Evolutionary conservation across 2,797 vertebrate genomes (phyloP).

Genomic region (Labroides dimidiatus): DNA sequence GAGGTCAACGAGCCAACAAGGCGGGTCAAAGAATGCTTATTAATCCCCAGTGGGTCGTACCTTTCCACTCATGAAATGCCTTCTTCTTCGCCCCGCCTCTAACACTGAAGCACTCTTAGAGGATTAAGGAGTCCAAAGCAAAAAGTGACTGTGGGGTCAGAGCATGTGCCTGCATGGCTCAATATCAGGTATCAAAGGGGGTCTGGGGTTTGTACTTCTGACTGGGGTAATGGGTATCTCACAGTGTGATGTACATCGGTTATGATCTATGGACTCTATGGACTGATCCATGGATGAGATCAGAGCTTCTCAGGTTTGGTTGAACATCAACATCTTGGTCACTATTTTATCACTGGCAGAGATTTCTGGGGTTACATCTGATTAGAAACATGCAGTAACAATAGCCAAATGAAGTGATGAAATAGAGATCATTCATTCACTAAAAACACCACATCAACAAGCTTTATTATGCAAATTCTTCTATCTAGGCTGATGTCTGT

Average conservation of each 20-base stretch:
- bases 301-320: conserved; percentile 34
- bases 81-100: conserved; percentile 37
- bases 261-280: conserved; percentile 14
- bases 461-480: conserved; percentile 56
- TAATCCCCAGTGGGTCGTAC: conserved; percentile 64
- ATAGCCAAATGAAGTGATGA: conserved; percentile 32
- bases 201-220: conserved; percentile 24
- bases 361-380: conserved; percentile 25
- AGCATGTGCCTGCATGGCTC: conserved; percentile 45
- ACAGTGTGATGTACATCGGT: conserved; percentile 36
- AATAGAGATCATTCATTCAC: conserved; percentile 28
- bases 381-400: conserved; percentile 43
- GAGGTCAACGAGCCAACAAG: conserved; percentile 52
- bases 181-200: conserved; percentile 74
- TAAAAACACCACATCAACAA: conserved; percentile 7
- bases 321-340: conserved; percentile 21
- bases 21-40: conserved; percentile 58
- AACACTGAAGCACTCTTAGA: conserved; percentile 14
- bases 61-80: conserved; percentile 58
- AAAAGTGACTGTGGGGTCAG: conserved; percentile 62
- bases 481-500: conserved; percentile 43
- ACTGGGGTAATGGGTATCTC: conserved; percentile 40
- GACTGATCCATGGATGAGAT: too few species aligned
- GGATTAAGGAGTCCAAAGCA: conserved; percentile 63
- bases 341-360: conserved; percentile 4